phyloP scores from a whole-genome alignment of 2,113 vertebrate species.

The Pungitius pungitius region DNA sequence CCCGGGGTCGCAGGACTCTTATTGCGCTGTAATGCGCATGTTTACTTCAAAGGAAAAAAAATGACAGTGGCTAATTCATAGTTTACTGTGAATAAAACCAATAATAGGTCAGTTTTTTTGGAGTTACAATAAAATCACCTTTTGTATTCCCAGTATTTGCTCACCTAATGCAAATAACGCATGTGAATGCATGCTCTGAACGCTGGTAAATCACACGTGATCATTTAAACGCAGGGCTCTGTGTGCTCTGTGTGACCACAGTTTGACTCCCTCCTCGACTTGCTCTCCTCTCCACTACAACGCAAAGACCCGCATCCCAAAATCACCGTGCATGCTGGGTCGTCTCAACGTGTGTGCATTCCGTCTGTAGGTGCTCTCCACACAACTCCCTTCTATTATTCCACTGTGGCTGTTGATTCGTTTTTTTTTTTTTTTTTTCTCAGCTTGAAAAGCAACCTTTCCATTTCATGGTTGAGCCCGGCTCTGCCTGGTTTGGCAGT shows the following conservation, averaged over 20 bases:
- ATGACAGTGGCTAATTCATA: not conserved
- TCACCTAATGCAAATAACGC: not conserved
- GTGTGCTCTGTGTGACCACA: not conserved
- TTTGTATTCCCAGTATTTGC: not conserved
- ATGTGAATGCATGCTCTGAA: not conserved
- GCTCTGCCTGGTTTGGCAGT: slow-evolving; percentile 26
- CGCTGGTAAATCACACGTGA: not conserved
- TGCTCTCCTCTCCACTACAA: not conserved
- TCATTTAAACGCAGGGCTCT: not conserved
- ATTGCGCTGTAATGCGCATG: not conserved
- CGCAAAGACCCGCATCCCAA: slow-evolving; percentile 33
- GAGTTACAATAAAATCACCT: not conserved
- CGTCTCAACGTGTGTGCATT: slow-evolving; percentile 13
- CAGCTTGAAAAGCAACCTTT: not conserved
- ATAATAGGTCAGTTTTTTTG: not conserved
- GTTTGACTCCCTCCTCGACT: not conserved
- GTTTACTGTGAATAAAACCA: no score
- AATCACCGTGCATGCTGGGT: slow-evolving; percentile 11
- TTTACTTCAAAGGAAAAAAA: not conserved
- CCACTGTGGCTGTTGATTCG: slow-evolving; percentile 15
- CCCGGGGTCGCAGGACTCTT: not conserved
- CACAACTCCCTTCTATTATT: slow-evolving; percentile 4
- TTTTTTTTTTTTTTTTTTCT: slow-evolving; percentile 5
- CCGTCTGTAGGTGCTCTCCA: slow-evolving; percentile 2
- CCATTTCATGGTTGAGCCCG: slow-evolving; percentile 8